Conservation (phyloP, 2,888 invertebrate genomes). For the Aleiodes leptofemur region DNA sequence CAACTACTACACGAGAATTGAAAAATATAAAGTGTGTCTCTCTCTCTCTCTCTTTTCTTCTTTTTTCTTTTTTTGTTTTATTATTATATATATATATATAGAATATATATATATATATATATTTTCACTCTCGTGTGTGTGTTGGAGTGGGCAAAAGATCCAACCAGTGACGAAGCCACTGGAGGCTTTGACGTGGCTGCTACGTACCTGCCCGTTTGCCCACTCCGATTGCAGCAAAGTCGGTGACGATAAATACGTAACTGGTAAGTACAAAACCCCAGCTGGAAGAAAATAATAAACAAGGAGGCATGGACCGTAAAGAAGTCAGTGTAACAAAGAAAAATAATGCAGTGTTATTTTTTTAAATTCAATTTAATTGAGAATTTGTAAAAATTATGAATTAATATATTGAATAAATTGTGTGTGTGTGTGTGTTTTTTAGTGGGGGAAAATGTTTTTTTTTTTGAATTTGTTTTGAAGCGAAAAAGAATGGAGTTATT, state of each 20-base stretch:
- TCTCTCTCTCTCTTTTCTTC: too few species aligned
- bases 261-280: slow-evolving; percentile 85
- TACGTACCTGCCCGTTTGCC: slow-evolving; percentile 95
- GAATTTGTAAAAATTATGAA: not conserved
- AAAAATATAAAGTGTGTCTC: slow-evolving; percentile 82
- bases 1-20: slow-evolving; percentile 77
- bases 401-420: too few species aligned
- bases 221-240: slow-evolving; percentile 95
- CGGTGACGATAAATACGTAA: slow-evolving; percentile 97
- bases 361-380: not conserved
- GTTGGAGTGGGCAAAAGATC: slow-evolving; percentile 78
- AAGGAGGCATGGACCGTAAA: slow-evolving; percentile 76
- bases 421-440: too few species aligned
- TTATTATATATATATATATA: too few species aligned
- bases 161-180: slow-evolving; percentile 89
- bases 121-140: slow-evolving; percentile 76
- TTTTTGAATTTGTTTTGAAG: not conserved
- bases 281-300: slow-evolving; percentile 79
- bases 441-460: too few species aligned
- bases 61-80: too few species aligned
- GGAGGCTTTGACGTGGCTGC: slow-evolving; percentile 92
- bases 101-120: too few species aligned
- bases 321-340: not conserved
- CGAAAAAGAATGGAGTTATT: not conserved
- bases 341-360: not conserved